Evolutionary conservation across 2,888 invertebrate species (phyloP).

Genomic region (Lypha dubia): DNA sequence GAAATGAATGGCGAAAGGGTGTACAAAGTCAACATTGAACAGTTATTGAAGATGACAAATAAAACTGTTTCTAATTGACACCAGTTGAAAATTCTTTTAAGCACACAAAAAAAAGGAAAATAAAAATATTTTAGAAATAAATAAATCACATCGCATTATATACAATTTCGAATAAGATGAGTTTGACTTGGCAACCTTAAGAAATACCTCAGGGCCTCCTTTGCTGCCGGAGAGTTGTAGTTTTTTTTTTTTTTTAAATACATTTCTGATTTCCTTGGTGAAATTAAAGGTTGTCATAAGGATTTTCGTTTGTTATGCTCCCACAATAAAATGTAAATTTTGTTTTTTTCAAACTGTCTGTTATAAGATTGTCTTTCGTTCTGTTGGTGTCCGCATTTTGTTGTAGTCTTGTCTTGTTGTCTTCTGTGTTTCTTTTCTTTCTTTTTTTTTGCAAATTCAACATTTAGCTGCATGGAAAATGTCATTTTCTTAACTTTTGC

Average conservation of each 20-base stretch:
- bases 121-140: not conserved
- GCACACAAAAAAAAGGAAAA: not conserved
- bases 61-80: not conserved
- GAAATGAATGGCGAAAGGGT: not conserved
- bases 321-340: slow-evolving; percentile 41
- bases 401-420: not conserved
- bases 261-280: slow-evolving; percentile 58
- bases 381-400: slow-evolving; percentile 23
- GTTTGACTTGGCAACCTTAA: slow-evolving; percentile 40
- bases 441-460: slow-evolving; percentile 6
- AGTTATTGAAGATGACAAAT: not conserved
- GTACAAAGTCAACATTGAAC: not conserved
- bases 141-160: slow-evolving; percentile 17
- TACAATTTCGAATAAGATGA: slow-evolving; percentile 11
- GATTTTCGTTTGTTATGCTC: slow-evolving; percentile 25
- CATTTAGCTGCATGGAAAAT: slow-evolving; percentile 55
- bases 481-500: slow-evolving; percentile 69
- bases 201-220: slow-evolving; percentile 25
- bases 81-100: not conserved
- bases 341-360: slow-evolving; percentile 19
- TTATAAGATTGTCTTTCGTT: slow-evolving; percentile 19
- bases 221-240: slow-evolving; percentile 23
- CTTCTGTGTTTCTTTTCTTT: no score
- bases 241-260: no score
- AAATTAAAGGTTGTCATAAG: slow-evolving; percentile 64